Conservation (phyloP, 2,888 invertebrate genomes). For the Platycnemis pennipes region DNA sequence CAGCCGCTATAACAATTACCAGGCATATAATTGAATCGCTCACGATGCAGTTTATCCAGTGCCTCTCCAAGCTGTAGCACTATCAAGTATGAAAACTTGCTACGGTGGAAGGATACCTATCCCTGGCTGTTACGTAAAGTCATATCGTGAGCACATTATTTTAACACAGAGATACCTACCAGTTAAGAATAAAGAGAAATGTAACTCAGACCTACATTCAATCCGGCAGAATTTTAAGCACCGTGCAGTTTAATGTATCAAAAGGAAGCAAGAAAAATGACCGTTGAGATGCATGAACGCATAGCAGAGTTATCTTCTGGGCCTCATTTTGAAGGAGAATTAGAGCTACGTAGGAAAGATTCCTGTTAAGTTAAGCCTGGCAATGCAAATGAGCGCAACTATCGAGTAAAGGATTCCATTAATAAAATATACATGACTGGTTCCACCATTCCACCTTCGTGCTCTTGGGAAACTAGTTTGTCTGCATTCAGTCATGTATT, state of each 20-base stretch:
- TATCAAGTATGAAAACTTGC: no score
- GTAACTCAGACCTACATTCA: no score
- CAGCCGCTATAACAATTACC: no score
- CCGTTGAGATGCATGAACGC: neutral
- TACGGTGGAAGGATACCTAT: no score
- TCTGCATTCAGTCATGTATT: neutral
- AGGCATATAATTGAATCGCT: no score
- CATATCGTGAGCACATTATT: no score
- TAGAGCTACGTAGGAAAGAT: neutral
- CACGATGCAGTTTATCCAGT: no score
- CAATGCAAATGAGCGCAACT: neutral
- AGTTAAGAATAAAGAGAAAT: no score
- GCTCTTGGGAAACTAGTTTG: neutral
- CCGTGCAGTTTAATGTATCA: neutral
- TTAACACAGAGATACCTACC: no score
- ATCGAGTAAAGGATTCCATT: neutral
- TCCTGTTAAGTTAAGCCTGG: neutral
- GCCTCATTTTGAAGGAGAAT: neutral
- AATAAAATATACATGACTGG: neutral
- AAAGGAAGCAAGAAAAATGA: neutral
- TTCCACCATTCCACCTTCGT: neutral
- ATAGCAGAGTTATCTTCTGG: neutral
- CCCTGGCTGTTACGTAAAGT: no score
- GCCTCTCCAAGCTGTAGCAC: no score
- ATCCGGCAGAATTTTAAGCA: neutral